Conservation (phyloP, 2,113 vertebrate species). For the Otolemur garnettii region DNA sequence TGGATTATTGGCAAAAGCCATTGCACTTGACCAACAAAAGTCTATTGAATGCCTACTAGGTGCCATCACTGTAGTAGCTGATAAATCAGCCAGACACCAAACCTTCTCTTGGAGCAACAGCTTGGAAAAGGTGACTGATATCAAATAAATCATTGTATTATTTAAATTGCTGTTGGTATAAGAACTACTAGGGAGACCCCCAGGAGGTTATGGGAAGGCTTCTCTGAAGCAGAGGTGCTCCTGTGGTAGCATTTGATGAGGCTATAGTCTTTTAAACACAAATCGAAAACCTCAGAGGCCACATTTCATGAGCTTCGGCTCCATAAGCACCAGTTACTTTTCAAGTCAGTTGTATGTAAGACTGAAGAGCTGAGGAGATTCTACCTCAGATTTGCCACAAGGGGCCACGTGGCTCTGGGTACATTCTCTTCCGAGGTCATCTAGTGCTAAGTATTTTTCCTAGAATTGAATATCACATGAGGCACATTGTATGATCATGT, state of each 20-base stretch:
- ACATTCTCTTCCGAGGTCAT: background rate
- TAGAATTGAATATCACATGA: background rate
- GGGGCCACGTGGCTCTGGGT: background rate
- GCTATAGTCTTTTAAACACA: background rate
- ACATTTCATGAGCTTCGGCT: background rate
- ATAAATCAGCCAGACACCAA: background rate
- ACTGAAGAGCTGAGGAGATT: background rate
- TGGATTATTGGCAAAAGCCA: no score
- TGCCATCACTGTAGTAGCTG: no score
- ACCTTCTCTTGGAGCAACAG: background rate
- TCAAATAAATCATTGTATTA: background rate
- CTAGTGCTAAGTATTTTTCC: conserved; percentile 36
- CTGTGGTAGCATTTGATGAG: accelerated
- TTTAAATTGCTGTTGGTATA: background rate
- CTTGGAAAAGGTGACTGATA: background rate
- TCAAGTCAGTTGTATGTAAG: background rate
- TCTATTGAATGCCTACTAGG: background rate
- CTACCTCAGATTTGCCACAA: background rate
- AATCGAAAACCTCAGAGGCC: background rate
- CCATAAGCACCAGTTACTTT: background rate
- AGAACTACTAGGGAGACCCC: background rate
- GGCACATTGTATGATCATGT: background rate
- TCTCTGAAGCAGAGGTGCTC: background rate
- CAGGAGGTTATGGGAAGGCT: background rate
- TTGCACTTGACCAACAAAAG: background rate